Conservation (phyloP, 1,140 invertebrate species). For the Magallana gigas region DNA sequence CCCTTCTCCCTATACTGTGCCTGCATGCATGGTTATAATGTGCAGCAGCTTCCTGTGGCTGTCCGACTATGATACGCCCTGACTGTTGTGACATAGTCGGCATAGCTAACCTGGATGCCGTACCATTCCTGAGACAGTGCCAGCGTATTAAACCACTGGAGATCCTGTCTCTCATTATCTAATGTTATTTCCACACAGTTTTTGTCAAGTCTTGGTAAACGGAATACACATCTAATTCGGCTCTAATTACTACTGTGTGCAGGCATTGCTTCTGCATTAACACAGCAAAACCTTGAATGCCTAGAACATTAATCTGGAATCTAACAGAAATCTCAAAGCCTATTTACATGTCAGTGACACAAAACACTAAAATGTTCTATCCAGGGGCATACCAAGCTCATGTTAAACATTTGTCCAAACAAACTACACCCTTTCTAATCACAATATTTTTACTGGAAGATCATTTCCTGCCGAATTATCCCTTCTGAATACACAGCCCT, state of each 20-base stretch:
- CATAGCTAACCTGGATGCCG: conserved; percentile 1
- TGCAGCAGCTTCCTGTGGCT: neutral
- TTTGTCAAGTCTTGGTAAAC: neutral
- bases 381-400: neutral
- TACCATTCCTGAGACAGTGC: conserved; percentile 1
- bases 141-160: conserved; percentile 6
- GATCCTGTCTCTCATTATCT: conserved; percentile 24
- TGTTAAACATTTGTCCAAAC: conserved; percentile 10
- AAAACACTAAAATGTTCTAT: neutral
- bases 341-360: neutral
- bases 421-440: neutral
- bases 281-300: neutral
- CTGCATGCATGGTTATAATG: neutral
- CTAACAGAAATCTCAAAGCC: neutral
- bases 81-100: conserved; percentile 1
- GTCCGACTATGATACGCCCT: neutral
- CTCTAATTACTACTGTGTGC: neutral
- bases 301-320: neutral
- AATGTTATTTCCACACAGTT: neutral
- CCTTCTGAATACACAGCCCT: neutral
- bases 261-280: neutral
- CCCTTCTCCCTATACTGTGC: neutral
- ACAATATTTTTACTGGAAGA: neutral
- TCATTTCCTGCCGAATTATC: neutral
- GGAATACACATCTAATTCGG: neutral